These are phyloP conservation scores for Ophiodon elongatus DNA, from an alignment of 2,113 vertebrate genomes.

Conservation along the genomic window DNA sequence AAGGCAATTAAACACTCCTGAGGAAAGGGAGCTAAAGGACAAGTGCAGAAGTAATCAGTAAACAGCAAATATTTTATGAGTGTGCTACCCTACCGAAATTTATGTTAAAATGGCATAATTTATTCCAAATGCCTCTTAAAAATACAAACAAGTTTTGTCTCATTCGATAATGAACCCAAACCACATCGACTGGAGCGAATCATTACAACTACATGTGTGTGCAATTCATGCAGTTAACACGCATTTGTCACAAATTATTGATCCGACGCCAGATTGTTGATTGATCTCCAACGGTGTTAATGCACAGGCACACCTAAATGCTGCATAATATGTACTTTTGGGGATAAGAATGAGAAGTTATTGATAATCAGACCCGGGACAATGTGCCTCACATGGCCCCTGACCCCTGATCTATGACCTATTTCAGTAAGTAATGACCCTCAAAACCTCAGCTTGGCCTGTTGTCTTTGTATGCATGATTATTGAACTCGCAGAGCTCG, in stretches of 20 bases:
- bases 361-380: constrained; percentile 65
- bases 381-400: constrained; percentile 51
- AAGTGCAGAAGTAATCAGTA: constrained; percentile 29
- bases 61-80: constrained; percentile 43
- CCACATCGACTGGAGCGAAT: constrained; percentile 15
- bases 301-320: constrained; percentile 19
- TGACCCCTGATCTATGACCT: constrained; percentile 52
- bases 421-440: constrained; percentile 47
- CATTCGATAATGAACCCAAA: neutral
- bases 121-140: neutral
- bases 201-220: constrained; percentile 24
- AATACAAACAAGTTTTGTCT: neutral
- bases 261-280: constrained; percentile 49
- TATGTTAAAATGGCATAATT: neutral
- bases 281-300: constrained; percentile 51
- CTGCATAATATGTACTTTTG: constrained; percentile 34
- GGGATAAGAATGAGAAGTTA: constrained; percentile 34
- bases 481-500: neutral
- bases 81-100: neutral
- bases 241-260: constrained; percentile 62
- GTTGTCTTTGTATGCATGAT: constrained; percentile 8
- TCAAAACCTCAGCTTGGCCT: neutral
- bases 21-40: constrained; percentile 12
- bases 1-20: constrained; percentile 58
- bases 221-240: constrained; percentile 48